Evolutionary conservation across 2,797 vertebrate genomes (phyloP).

Genomic region (Lepus oiostolus): DNA sequence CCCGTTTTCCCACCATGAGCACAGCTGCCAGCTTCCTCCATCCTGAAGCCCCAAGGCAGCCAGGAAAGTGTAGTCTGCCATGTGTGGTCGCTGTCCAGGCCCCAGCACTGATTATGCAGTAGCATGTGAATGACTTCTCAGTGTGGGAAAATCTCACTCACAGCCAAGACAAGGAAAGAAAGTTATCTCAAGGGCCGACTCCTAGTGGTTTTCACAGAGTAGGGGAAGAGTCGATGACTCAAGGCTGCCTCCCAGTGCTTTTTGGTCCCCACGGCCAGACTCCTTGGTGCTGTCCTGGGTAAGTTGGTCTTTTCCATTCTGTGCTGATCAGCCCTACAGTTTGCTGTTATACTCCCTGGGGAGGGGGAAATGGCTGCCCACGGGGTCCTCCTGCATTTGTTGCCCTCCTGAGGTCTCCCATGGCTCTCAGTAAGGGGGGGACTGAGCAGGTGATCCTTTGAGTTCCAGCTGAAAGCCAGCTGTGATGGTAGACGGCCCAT

Average conservation of each 20-base stretch:
- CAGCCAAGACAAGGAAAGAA: background rate
- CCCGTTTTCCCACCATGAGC: background rate
- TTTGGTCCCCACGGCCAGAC: background rate
- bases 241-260: background rate
- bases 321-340: background rate
- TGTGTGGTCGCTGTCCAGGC: no score
- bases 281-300: background rate
- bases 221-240: rapidly evolving
- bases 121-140: background rate
- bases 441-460: conserved; percentile 69
- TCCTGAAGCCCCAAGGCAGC: background rate
- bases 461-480: conserved; percentile 68
- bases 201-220: no score
- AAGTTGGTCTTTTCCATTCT: background rate
- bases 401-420: conserved; percentile 49
- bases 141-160: background rate
- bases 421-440: conserved; percentile 46
- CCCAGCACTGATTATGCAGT: no score
- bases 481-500: background rate
- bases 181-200: background rate
- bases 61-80: background rate
- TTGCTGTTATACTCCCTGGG: background rate
- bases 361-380: conserved; percentile 33
- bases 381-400: conserved; percentile 49
- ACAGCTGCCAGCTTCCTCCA: background rate